Base-by-base conservation (phyloP, 2,888 invertebrate species). In the Hyalella azteca region DNA sequence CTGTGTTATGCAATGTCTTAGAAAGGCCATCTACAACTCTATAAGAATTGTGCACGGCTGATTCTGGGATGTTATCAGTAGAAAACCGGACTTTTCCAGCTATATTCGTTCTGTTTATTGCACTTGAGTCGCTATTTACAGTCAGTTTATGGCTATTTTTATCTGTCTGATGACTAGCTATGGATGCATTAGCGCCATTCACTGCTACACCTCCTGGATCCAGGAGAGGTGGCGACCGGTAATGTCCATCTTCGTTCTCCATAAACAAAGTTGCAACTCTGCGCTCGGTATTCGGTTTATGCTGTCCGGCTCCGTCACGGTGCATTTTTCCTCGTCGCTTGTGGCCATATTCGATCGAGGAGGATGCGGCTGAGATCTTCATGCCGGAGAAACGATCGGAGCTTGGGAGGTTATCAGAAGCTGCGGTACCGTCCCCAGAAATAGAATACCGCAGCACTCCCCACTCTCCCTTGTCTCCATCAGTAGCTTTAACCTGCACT, bases 401-500 rank as follows among this genome's bases (percentile, higher is more conserved):
- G 54, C 11, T 54, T 22, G 15, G 19, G 19, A 66, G 19, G 22
- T 66, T 66, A 36, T 66, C 39, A 19, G 66, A 3, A 3, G 66
- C 5, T 19, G 29, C 29, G 19, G 66, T 66, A 59, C 81, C 81
- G 32, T 81, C 79, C 4, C 81, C 81, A 22, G 77, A 29, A 7
- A 81, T 50, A 3, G 40, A 66, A 54, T 81, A 81, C 9, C 48
- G 40, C n/a, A 81, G 73, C 36, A 49, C 41, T 13, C 81, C 81
- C 54, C 73, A 73, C 15, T 73, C 22, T 1, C 81, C 81, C 4
- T 60, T 77, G 60, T 81, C 81, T 26, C 41, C 78, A 59, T 81
- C 81, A 19, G 15, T 26, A 3, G 81, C 81, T 26, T 26, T 77
- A 5, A 81, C 81, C 79, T 81, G 79, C 66, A n/a, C n/a, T n/a